Percentiles rank a stretch among this genome's conserved stretches.
Evolutionary conservation across 2,797 vertebrate genomes (phyloP).

Genomic region (Monodelphis domestica): DNA sequence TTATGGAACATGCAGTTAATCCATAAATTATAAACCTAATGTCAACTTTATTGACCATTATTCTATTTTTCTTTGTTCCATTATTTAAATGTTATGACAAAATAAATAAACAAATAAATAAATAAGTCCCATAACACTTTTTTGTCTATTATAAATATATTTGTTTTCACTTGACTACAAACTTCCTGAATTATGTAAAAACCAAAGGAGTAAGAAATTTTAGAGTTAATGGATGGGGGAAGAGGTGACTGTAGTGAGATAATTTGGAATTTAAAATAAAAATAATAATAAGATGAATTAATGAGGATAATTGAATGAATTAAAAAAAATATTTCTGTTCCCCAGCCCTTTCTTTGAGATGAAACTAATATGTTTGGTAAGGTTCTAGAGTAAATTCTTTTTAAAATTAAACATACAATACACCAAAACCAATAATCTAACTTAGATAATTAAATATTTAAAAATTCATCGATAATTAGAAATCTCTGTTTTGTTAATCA

Average conservation of each 20-base stretch:
- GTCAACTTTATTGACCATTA: background rate
- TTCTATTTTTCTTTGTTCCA: too few species aligned
- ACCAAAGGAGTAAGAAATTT: background rate
- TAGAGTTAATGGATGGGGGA: background rate
- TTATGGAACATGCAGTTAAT: background rate
- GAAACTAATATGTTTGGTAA: background rate
- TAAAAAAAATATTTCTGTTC: background rate
- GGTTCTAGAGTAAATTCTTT: background rate
- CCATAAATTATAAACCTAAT: background rate
- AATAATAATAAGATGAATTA: too few species aligned
- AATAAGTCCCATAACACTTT: background rate
- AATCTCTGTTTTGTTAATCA: background rate
- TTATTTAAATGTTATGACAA: background rate
- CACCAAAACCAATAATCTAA: background rate
- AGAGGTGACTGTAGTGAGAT: background rate
- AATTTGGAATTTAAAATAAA: background rate
- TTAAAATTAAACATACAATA: background rate
- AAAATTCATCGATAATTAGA: background rate
- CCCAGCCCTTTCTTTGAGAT: background rate
- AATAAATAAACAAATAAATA: too few species aligned
- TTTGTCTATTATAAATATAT: background rate
- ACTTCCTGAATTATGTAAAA: background rate
- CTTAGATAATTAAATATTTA: background rate
- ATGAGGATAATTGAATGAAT: background rate
- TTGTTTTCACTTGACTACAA: background rate